Conservation (phyloP, 2,113 vertebrate species). For the Australoheros scitulus region DNA sequence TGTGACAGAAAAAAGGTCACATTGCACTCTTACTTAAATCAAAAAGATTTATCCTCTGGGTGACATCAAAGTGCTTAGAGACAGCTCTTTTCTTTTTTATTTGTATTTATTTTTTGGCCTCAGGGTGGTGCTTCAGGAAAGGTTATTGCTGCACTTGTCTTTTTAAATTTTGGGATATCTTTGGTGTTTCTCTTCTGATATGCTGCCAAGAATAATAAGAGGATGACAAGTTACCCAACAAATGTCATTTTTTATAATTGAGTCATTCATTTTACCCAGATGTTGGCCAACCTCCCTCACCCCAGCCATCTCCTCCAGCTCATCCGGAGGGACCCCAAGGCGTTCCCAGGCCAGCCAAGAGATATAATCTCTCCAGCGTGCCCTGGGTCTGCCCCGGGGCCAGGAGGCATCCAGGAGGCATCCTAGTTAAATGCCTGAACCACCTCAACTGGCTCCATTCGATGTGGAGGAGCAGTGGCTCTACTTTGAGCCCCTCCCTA, state of each 20-base stretch:
- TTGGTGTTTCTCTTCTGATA: fast-evolving
- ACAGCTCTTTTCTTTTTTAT: background rate
- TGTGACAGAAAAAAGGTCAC: background rate
- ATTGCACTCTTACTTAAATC: background rate
- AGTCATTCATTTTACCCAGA: background rate
- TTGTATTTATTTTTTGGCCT: background rate
- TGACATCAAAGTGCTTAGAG: background rate
- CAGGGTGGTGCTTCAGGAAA: background rate
- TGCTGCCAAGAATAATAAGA: background rate
- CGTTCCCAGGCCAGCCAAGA: no score
- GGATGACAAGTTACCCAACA: background rate
- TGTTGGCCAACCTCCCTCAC: background rate
- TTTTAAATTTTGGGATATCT: background rate
- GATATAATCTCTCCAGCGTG: background rate
- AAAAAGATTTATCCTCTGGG: background rate
- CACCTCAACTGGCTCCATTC: no score
- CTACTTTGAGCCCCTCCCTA: no score
- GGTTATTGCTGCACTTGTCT: background rate
- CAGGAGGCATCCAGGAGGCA: no score
- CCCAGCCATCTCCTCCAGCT: no score
- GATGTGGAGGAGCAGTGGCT: no score
- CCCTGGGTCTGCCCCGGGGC: no score
- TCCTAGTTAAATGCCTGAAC: no score
- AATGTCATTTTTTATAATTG: fast-evolving
- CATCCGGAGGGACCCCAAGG: no score